phyloP scores from a whole-genome alignment of 2,888 invertebrate genomes.

The Drepanosiphum platanoidis region DNA sequence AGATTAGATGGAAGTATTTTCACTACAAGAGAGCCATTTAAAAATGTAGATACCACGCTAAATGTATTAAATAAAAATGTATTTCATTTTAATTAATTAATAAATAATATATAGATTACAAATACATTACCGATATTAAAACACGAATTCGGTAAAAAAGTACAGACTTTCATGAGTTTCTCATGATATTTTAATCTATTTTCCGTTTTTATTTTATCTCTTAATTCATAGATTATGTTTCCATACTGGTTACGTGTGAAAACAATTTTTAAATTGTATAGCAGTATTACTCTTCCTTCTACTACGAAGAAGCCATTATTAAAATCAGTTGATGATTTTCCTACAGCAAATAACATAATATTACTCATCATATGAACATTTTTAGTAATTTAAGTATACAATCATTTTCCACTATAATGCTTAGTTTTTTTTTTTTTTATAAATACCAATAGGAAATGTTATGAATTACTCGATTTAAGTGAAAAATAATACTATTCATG shows the following conservation, averaged over 20 bases:
- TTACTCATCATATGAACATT: not conserved
- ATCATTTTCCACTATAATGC: not conserved
- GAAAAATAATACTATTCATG: too few relatives aligned
- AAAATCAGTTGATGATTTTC: not conserved
- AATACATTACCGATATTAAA: conserved; percentile 26
- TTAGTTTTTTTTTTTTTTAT: too few relatives aligned
- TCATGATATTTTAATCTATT: not conserved
- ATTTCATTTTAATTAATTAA: too few relatives aligned
- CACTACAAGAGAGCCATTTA: too few relatives aligned
- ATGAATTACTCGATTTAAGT: too few relatives aligned
- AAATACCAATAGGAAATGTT: too few relatives aligned
- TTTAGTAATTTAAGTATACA: not conserved
- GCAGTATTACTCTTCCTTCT: conserved; percentile 10
- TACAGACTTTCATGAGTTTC: not conserved
- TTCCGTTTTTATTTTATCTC: too few relatives aligned
- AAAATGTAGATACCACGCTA: too few relatives aligned
- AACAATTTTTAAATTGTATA: not conserved
- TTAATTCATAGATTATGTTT: not conserved
- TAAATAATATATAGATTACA: too few relatives aligned
- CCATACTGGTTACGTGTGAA: not conserved
- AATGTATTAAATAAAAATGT: too few relatives aligned
- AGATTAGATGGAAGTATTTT: too few relatives aligned
- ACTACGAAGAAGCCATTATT: conserved; percentile 26
- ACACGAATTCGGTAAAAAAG: conserved; percentile 4
- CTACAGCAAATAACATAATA: not conserved